Base-by-base conservation (phyloP, 2,888 invertebrate species). In the Ennomos quercinarius region DNA sequence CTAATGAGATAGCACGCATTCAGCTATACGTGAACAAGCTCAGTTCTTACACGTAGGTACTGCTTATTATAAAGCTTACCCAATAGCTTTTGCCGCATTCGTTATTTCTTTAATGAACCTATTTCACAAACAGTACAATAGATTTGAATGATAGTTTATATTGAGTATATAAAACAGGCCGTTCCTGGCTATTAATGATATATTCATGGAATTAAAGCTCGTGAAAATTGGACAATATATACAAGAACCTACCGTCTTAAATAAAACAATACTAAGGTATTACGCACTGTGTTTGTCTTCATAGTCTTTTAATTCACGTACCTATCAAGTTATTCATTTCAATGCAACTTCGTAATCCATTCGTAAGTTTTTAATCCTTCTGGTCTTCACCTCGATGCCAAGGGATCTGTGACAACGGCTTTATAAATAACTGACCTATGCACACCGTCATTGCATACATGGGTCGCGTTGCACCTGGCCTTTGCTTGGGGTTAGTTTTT, bases 381-480 rank as follows among this genome's bases (percentile, higher is more conserved):
- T 85, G 86, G 81, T 84, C 82, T 81, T 84, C 85, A 84, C 82
- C 85, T 81, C 78, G 76, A 68, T 8, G 40, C 54, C 54, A 42
- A 54, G 41, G n/a, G 41, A 13, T 11, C 38, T 44, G 13, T 17
- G n/a, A 39, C 10, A 43, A 43, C 77, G 74, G 66, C 74, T 74
- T 77, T 72, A 80, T 71, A 67, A 65, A 81, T 83, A 87, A 88
- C 88, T 89, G 88, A 90, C 89, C 89, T 89, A 87, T 77, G 74
- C 80, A 77, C 83, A 81, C 80, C 81, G 84, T 80, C 74, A 67
- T 69, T 65, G 70, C 73, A 70, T 66, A 66, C 76, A 77, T 82
- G 80, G 82, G 80, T 78, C 78, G 81, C 75, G 66, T 78, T 80
- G 86, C 90, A 89, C 90, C 90, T 89, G 89, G 89, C 84, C 80